phyloP scores from a whole-genome alignment of 1,140 invertebrate genomes.

The Trichonephila clavata region DNA sequence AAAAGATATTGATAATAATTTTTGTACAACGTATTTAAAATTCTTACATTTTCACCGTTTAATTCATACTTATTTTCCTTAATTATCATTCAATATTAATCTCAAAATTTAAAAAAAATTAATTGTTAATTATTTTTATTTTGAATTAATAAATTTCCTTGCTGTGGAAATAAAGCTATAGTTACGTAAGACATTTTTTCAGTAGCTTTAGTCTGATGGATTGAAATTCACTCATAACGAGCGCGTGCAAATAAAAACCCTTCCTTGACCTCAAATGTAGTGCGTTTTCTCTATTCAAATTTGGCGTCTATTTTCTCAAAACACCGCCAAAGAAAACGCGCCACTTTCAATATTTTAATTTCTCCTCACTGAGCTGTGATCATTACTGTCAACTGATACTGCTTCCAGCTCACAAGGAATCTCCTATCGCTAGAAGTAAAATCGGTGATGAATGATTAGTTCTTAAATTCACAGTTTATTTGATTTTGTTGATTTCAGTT shows the following conservation, averaged over 20 bases:
- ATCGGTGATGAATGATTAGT: neutral
- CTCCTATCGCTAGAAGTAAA: neutral
- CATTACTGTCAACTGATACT: neutral
- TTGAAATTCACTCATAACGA: neutral
- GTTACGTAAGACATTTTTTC: too few species aligned
- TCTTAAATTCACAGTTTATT: too few species aligned
- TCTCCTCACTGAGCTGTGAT: neutral
- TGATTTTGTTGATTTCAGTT: too few species aligned
- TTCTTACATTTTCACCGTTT: too few species aligned
- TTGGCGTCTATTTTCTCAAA: neutral
- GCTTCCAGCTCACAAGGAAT: neutral
- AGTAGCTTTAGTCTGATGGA: neutral
- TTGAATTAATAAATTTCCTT: too few species aligned
- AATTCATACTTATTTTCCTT: too few species aligned
- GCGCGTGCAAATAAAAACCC: neutral
- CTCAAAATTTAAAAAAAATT: too few species aligned
- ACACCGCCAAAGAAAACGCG: neutral
- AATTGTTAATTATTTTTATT: too few species aligned
- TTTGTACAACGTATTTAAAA: too few species aligned
- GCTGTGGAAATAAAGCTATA: too few species aligned
- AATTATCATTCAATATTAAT: too few species aligned
- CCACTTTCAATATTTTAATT: slow-evolving; percentile 13
- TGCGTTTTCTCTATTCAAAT: neutral
- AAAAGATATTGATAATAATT: too few species aligned
- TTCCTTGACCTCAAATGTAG: neutral